Percentiles rank a stretch among this genome's conserved stretches.
Conservation (phyloP, 1,140 invertebrate species). For the Batillaria attramentaria region DNA sequence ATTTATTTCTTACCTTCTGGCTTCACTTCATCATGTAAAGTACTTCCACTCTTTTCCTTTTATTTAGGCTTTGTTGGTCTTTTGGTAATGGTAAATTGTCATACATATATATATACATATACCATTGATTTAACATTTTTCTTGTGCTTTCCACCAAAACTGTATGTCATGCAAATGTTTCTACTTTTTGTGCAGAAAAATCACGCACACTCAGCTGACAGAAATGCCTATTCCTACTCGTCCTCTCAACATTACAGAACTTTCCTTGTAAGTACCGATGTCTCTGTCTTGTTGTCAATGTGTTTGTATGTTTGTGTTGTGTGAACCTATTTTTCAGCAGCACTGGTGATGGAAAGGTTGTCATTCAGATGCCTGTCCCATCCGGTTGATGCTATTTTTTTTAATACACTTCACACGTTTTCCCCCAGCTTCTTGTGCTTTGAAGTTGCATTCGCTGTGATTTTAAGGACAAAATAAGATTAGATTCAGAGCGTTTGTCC, state of each 20-base stretch:
- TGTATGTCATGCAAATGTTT: not conserved
- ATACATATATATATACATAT: not conserved
- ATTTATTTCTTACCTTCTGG: too few species aligned
- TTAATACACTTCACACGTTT: too few species aligned
- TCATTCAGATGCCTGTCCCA: too few species aligned
- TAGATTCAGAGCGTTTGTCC: too few species aligned
- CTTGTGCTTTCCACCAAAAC: not conserved
- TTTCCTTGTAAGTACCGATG: constrained; percentile 38
- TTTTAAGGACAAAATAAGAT: too few species aligned
- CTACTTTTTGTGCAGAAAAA: constrained; percentile 49
- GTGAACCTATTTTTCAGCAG: too few species aligned
- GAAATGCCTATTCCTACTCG: constrained; percentile 34
- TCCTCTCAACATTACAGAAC: constrained; percentile 32
- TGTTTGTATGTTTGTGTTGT: constrained; percentile 2
- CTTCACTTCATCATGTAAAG: too few species aligned
- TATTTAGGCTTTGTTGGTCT: not conserved
- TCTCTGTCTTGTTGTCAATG: not conserved
- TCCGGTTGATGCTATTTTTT: too few species aligned
- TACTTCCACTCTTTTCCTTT: not conserved
- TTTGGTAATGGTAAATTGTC: not conserved
- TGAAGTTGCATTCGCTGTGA: too few species aligned
- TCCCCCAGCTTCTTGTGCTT: too few species aligned
- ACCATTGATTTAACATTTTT: not conserved
- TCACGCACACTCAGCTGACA: constrained; percentile 49
- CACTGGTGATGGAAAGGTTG: too few species aligned